Evolutionary conservation across 2,888 invertebrate species (phyloP).

Genomic region (Mongoloraphidia duomilia): DNA sequence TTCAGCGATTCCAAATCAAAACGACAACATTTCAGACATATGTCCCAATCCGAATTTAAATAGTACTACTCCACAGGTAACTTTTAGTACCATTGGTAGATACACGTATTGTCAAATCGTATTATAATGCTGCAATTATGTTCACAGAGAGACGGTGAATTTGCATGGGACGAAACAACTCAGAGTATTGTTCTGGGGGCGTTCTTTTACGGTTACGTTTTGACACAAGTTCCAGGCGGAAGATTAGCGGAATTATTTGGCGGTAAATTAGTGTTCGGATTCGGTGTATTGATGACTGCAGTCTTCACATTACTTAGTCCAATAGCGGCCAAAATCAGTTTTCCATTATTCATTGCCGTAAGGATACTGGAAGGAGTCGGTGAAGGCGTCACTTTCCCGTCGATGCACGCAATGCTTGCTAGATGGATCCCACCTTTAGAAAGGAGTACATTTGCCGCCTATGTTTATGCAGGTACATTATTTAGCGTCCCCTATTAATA

Average conservation of each 20-base stretch:
- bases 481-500: background rate
- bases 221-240: constrained; percentile 71
- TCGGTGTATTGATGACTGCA: constrained; percentile 68
- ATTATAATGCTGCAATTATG: constrained; percentile 3
- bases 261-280: constrained; percentile 74
- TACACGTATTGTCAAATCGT: constrained; percentile 1
- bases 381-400: constrained; percentile 85
- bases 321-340: constrained; percentile 54
- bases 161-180: constrained; percentile 62
- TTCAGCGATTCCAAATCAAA: constrained; percentile 40
- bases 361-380: constrained; percentile 71
- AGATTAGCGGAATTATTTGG: constrained; percentile 74
- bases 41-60: constrained; percentile 38
- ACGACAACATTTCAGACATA: constrained; percentile 43
- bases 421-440: constrained; percentile 89
- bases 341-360: constrained; percentile 55
- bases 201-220: constrained; percentile 71
- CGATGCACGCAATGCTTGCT: constrained; percentile 87
- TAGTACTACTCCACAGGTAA: constrained; percentile 31
- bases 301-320: constrained; percentile 73
- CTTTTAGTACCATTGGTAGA: constrained; percentile 9
- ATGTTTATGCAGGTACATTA: constrained; percentile 61
- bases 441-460: constrained; percentile 76
- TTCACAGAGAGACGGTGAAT: constrained; percentile 51
- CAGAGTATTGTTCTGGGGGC: constrained; percentile 70